Evolutionary conservation across 2,888 invertebrate species (phyloP), one percentile per base, ranked within the genome.

Genomic region (Ornithoptera priamus): DNA sequence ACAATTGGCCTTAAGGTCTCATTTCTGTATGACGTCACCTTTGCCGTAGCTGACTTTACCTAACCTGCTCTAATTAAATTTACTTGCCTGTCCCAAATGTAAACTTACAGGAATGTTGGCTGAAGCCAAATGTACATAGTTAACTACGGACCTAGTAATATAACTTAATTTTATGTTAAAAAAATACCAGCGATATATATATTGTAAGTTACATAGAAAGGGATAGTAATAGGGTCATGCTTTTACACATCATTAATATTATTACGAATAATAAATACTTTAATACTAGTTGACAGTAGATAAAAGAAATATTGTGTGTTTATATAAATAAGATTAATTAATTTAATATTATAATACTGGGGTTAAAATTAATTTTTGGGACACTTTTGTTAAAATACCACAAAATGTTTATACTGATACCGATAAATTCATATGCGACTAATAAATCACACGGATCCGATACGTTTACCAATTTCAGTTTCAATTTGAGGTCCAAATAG

Each of bases 381-480:
- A 57, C 39, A n/a, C 2, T 39, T 20, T 50, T 57, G 15, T 65
- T 56, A 65, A 17, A 57, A 6, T 57, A 58, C 42, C 53, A 53
- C 53, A n/a, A 18, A 63, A 65, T 30, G 18, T 66, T 66, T 30
- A 15, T 24, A 59, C 30, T n/a, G 50, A 50, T 15, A 69, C 65
- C 65, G 65, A 59, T 78, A 79, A 85, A 86, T 85, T 83, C 90
- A 73, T 89, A 86, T 84, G 85, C 75, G 88, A 80, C 84, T 80
- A 82, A 88, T 92, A 90, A 90, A 90, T 92, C 90, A 90, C 85
- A 79, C 71, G 76, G 77, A 78, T 85, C 89, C 76, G 90, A 91
- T 89, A 86, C 81, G 79, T 81, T 81, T 82, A 90, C 87, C 88
- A 89, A 88, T 89, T 92, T 90, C 91, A 91, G 91, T 92, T 90